These are phyloP conservation scores for Drosophila limbata DNA, from an alignment of 2,888 invertebrate species.

Conservation along the genomic window DNA sequence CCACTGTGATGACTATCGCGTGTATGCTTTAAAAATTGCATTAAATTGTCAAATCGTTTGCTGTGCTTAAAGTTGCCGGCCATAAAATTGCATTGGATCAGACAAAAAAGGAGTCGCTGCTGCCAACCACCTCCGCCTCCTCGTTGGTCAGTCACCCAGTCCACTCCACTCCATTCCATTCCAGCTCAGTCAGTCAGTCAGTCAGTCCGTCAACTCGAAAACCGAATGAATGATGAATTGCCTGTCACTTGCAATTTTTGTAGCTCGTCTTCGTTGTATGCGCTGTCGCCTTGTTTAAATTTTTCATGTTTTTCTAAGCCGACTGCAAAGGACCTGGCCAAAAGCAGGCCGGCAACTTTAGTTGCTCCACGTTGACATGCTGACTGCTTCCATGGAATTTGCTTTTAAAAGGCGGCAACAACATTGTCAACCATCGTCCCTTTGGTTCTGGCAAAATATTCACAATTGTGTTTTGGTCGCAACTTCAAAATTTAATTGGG, in stretches of 20 bases:
- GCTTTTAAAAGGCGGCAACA: conserved; percentile 56
- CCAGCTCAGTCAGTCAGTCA: conserved; percentile 19
- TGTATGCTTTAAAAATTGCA: conserved; percentile 70
- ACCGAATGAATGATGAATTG: conserved; percentile 81
- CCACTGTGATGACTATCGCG: conserved; percentile 30
- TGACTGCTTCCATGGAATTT: conserved; percentile 76
- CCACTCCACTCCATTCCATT: conserved; percentile 23
- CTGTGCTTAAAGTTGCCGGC: conserved; percentile 69
- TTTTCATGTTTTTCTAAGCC: conserved; percentile 75
- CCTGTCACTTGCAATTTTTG: conserved; percentile 82
- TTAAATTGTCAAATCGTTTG: conserved; percentile 73
- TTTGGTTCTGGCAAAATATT: conserved; percentile 24
- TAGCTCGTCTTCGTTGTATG: conserved; percentile 48
- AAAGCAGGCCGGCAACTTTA: conserved; percentile 20
- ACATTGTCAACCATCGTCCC: conserved; percentile 28
- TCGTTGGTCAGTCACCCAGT: conserved; percentile 44
- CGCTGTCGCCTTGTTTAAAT: conserved; percentile 68
- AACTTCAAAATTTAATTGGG: conserved; percentile 72
- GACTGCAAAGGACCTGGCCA: conserved; percentile 9
- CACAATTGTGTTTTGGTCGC: conserved; percentile 37
- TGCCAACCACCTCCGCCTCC: conserved; percentile 32
- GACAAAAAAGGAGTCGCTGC: conserved; percentile 69
- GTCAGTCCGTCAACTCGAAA: conserved; percentile 66
- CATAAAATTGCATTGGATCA: conserved; percentile 70
- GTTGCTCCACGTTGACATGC: conserved; percentile 60